These are phyloP conservation scores for Ariolimax columbianus DNA, from an alignment of 2,888 invertebrate genomes.

Conservation along the genomic window DNA sequence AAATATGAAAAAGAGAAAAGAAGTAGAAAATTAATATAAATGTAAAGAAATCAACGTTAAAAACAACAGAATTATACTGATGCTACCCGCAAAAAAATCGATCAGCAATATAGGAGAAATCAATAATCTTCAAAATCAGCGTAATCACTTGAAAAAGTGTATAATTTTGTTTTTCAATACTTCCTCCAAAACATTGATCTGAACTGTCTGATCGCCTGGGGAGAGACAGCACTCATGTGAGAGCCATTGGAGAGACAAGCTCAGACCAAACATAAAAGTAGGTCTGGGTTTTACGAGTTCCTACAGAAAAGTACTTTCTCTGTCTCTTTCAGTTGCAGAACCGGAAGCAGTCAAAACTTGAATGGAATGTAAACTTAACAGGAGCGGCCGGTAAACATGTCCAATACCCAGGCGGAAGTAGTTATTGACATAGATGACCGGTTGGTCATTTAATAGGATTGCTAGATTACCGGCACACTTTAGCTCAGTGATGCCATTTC, in stretches of 20 bases:
- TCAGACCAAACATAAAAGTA: background rate
- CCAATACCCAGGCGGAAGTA: background rate
- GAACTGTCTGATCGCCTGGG: background rate
- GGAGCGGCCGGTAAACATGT: slow-evolving; percentile 15
- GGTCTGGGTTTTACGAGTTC: background rate
- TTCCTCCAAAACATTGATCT: background rate
- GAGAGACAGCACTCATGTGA: background rate
- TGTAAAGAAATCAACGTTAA: background rate
- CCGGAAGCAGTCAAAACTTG: slow-evolving; percentile 2
- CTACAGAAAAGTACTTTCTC: background rate
- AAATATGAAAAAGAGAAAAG: background rate
- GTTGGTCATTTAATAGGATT: slow-evolving; percentile 3
- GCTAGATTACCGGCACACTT: background rate
- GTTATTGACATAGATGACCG: slow-evolving; percentile 9
- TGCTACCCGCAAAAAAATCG: background rate
- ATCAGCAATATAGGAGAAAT: background rate
- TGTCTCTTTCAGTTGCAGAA: background rate
- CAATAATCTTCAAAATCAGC: background rate
- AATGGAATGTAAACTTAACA: slow-evolving; percentile 27
- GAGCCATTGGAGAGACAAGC: background rate
- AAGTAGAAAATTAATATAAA: background rate
- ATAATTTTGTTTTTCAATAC: background rate
- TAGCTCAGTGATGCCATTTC: background rate
- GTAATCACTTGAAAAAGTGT: background rate
- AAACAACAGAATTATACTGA: background rate